Evolutionary conservation across 2,113 vertebrate species (phyloP), one percentile per base, ranked within the genome.

Genomic region (Cricetomys ansorgei): DNA sequence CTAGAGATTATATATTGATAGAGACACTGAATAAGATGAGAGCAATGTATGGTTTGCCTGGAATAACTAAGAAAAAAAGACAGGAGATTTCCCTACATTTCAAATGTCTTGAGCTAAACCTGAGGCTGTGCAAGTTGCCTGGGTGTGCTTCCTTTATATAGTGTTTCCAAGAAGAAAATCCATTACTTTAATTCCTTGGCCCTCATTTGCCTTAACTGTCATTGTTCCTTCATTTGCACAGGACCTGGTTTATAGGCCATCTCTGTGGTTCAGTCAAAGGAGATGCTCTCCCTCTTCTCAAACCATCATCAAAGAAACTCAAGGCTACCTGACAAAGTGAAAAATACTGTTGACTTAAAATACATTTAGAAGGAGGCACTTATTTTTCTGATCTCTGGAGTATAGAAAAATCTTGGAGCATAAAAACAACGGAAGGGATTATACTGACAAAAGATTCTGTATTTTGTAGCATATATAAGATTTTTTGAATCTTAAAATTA

Each of bases 401-500:
- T 34, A 17, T 29, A n/a, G 92, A 92, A 65, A 17, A 11, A 37
- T 95, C 91, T 96, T 69, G 70, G 10, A 89, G 31, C 23, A 87
- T 95, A 64, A 95, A 96, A 95, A 86, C 40, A 86, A 79, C 37
- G 53, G 27, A 92, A 76, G 50, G 85, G 27, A 12, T 85, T 72
- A 21, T 34, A 62, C 37, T 27, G 43, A 55, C 88, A 81, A 95
- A 70, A 89, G 17, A 37, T 2, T 11, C 53, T 8, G 79, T 86
- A 73, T 16, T 76, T 81, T 75, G 64, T 1, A 25, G 13, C 57
- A 88, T 57, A 50, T 79, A 85, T 75, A 21, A 89, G 50, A 90
- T 84, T 85, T 89, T 57, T 45, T 53, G 16, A 91, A 34, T 89
- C 62, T 55, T 77, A 95, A 92, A 75, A 79, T 94, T 84, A 93